These are phyloP conservation scores for Crotophaga sulcirostris DNA, from an alignment of 2,113 vertebrate species.

Conservation along the genomic window DNA sequence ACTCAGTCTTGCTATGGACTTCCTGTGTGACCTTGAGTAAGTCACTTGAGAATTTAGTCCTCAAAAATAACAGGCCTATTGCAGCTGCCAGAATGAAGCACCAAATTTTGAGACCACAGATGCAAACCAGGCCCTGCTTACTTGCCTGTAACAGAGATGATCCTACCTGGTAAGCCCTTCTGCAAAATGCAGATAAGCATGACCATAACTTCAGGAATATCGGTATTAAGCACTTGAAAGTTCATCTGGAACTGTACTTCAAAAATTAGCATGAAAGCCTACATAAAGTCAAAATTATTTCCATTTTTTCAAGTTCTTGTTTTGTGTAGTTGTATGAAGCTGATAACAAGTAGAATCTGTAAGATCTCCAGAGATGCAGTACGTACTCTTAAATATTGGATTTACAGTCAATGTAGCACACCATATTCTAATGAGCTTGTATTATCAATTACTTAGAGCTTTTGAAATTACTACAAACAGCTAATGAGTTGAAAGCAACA, in stretches of 20 bases:
- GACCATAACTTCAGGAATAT: background rate
- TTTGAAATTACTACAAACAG: background rate
- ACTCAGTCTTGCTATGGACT: conserved; percentile 22
- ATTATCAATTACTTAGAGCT: background rate
- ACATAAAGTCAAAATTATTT: background rate
- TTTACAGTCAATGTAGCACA: background rate
- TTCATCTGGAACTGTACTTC: background rate
- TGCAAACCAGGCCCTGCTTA: background rate
- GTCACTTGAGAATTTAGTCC: conserved; percentile 48
- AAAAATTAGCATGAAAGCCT: background rate
- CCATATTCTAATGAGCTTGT: background rate
- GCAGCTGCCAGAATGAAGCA: conserved; percentile 25
- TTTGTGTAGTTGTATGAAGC: background rate
- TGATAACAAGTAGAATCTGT: background rate
- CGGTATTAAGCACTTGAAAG: background rate
- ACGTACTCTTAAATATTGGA: background rate
- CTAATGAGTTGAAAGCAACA: background rate
- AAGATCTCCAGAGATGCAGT: background rate
- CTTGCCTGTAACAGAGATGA: background rate
- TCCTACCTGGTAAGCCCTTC: background rate
- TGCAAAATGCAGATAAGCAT: background rate
- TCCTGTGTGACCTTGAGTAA: conserved; percentile 44
- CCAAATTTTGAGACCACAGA: background rate
- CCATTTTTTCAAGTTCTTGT: background rate
- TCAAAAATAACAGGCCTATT: conserved; percentile 49